These are phyloP conservation scores for Paralvinella palmiformis DNA, from an alignment of 1,140 invertebrate species.

Conservation along the genomic window DNA sequence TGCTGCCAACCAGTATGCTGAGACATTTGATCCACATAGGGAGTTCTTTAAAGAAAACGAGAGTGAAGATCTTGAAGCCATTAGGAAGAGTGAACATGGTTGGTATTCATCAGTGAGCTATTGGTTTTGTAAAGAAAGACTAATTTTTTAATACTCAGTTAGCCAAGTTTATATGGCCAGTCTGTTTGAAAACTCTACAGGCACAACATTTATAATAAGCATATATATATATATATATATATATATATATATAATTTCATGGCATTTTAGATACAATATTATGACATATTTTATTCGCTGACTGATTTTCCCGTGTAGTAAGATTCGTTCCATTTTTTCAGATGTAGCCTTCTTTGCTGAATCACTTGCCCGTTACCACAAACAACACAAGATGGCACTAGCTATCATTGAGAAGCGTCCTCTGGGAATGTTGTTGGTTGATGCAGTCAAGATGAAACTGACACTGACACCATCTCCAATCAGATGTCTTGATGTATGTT, in stretches of 20 bases:
- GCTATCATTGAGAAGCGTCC: slow-evolving; percentile 58
- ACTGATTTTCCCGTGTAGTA: too few relatives aligned
- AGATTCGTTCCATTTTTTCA: slow-evolving; percentile 26
- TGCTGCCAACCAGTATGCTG: slow-evolving; percentile 58
- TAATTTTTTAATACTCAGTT: too few relatives aligned
- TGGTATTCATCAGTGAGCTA: slow-evolving; percentile 40
- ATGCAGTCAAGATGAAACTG: slow-evolving; percentile 65
- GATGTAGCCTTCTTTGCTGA: slow-evolving; percentile 47
- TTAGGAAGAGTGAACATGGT: slow-evolving; percentile 49
- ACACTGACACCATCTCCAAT: slow-evolving; percentile 62
- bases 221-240: too few relatives aligned
- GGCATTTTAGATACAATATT: too few relatives aligned
- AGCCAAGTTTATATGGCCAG: too few relatives aligned
- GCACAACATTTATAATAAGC: too few relatives aligned
- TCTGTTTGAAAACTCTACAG: too few relatives aligned
- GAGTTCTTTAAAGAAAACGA: slow-evolving; percentile 66
- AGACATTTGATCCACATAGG: slow-evolving; percentile 62
- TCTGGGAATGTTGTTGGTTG: slow-evolving; percentile 64
- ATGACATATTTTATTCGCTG: too few relatives aligned
- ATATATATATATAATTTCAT: too few relatives aligned
- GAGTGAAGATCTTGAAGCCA: slow-evolving; percentile 54
- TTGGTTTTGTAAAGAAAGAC: slow-evolving; percentile 43
- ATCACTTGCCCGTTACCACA: slow-evolving; percentile 43
- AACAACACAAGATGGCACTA: slow-evolving; percentile 48
- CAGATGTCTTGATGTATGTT: slow-evolving; percentile 58